phyloP scores from a whole-genome alignment of 2,888 invertebrate species.

The Temnothorax rugatulus region DNA sequence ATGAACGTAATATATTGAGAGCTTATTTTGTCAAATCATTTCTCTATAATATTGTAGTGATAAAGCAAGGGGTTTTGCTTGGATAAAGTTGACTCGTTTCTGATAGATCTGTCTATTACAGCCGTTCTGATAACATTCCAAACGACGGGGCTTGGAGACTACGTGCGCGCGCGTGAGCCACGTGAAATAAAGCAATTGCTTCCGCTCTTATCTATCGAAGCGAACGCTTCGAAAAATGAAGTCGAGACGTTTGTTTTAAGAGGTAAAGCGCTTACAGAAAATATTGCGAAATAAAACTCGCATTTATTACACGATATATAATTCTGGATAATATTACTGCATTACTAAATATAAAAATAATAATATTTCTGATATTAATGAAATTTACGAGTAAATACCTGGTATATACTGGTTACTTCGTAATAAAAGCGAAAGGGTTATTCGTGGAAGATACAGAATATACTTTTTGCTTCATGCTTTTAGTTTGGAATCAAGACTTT shows the following conservation, averaged over 20 bases:
- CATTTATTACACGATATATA: background rate
- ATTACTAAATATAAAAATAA: background rate
- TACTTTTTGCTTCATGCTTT: background rate
- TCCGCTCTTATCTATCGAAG: conserved; percentile 21
- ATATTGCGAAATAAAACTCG: background rate
- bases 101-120: conserved; percentile 18
- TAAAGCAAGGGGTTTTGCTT: background rate
- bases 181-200: conserved; percentile 17
- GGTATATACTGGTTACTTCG: background rate
- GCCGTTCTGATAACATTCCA: background rate
- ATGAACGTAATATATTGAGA: background rate
- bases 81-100: background rate
- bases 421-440: background rate
- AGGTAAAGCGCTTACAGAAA: background rate
- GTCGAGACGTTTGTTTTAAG: background rate
- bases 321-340: background rate
- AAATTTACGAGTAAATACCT: background rate
- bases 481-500: background rate
- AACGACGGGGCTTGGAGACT: background rate
- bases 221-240: background rate
- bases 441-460: background rate
- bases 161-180: background rate
- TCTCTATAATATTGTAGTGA: background rate
- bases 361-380: background rate
- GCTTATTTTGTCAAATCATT: background rate